These are phyloP conservation scores for Cephus pulcher DNA, from an alignment of 2,888 invertebrate genomes.

Conservation along the genomic window DNA sequence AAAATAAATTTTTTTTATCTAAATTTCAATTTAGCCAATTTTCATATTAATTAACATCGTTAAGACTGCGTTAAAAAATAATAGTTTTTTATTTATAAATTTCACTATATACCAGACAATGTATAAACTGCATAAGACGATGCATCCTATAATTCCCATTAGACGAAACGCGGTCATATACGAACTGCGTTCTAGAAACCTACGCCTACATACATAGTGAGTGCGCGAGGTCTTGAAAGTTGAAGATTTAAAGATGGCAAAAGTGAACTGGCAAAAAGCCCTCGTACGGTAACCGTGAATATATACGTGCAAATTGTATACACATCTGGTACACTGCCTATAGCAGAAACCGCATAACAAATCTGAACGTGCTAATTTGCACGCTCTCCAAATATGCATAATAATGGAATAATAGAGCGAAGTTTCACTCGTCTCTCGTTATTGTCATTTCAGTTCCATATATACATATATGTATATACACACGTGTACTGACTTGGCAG, in stretches of 20 bases:
- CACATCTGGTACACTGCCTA: neutral
- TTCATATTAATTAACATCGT: neutral
- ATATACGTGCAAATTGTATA: neutral
- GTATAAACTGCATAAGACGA: neutral
- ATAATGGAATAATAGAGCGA: neutral
- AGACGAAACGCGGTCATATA: neutral
- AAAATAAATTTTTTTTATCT: neutral
- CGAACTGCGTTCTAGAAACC: neutral
- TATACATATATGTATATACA: neutral
- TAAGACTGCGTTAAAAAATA: neutral
- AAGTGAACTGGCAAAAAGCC: neutral
- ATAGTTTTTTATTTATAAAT: neutral
- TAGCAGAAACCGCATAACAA: neutral
- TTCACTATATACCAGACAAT: neutral
- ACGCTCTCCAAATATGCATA: neutral
- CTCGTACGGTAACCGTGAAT: neutral
- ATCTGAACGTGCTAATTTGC: neutral
- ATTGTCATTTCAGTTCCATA: neutral
- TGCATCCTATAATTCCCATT: neutral
- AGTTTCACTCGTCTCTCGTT: neutral
- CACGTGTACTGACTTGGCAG: neutral
- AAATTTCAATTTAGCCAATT: neutral
- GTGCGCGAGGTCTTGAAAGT: neutral
- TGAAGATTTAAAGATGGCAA: neutral
- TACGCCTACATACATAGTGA: neutral